Percentiles rank a stretch among this genome's conserved stretches.
Conservation (phyloP, 2,888 invertebrate genomes). For the Drepanosiphum platanoidis region DNA sequence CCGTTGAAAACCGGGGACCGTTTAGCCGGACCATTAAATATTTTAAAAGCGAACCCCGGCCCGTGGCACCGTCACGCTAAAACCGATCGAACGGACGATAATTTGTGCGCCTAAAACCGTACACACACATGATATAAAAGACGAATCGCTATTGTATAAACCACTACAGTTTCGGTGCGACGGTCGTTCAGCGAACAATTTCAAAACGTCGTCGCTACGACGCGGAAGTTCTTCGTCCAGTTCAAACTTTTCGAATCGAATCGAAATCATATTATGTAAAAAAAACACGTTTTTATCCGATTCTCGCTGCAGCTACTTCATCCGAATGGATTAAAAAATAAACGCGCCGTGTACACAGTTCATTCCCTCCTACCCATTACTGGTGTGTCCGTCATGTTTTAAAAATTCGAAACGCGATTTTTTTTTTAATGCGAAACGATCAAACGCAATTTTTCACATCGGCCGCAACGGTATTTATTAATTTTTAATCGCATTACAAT, state of each 20-base stretch:
- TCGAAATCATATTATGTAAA: no score
- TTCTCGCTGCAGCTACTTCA: no score
- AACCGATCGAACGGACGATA: neutral
- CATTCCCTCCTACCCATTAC: no score
- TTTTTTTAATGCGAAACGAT: neutral
- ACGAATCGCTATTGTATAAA: no score
- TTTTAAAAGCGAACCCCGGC: neutral
- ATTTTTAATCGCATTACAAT: neutral
- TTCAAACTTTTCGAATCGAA: no score
- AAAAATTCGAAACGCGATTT: neutral
- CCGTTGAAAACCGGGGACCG: neutral
- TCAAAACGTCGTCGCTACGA: no score
- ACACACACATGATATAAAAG: neutral
- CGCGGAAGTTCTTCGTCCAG: no score
- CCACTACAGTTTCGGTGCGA: neutral
- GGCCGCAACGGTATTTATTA: neutral
- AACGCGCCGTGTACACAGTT: no score
- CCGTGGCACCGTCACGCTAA: neutral
- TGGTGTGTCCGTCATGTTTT: no score
- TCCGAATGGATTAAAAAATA: no score
- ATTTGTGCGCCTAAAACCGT: neutral
- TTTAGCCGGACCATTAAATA: slow-evolving; percentile 24
- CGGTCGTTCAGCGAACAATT: no score
- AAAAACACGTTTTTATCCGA: no score
- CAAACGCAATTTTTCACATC: neutral